Percentiles rank a stretch among this genome's conserved stretches.
phyloP scores from a whole-genome alignment of 2,113 vertebrate genomes.

The Dascyllus trimaculatus region DNA sequence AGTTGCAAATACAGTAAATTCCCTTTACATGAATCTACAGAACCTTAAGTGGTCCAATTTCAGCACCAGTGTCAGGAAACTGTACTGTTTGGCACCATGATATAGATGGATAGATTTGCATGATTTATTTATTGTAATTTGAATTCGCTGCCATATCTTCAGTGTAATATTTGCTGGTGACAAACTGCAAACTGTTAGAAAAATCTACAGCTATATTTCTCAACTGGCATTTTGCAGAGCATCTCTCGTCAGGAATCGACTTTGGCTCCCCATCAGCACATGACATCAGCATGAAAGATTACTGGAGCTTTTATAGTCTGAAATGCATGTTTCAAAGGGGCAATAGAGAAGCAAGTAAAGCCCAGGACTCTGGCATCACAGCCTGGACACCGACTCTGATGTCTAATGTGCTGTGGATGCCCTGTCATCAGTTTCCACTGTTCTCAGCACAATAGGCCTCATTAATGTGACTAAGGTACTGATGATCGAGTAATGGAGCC shows the following conservation, averaged over 20 bases:
- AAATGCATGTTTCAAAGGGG: slow-evolving; percentile 8
- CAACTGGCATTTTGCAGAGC: no score
- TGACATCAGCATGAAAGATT: slow-evolving; percentile 29
- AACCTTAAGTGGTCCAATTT: neutral
- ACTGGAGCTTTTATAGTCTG: slow-evolving; percentile 3
- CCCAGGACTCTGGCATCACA: neutral
- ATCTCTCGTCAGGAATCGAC: no score
- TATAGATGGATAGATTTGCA: no score
- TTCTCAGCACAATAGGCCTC: slow-evolving; percentile 36
- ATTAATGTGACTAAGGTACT: slow-evolving; percentile 35
- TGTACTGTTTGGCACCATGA: neutral
- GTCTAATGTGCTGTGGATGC: slow-evolving; percentile 11
- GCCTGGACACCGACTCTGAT: neutral
- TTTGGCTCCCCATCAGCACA: no score
- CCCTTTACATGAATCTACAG: neutral
- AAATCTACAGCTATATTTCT: no score
- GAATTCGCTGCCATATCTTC: no score
- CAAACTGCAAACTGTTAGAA: no score
- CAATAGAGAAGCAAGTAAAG: slow-evolving; percentile 4
- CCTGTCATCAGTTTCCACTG: slow-evolving; percentile 23
- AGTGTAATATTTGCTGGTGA: no score
- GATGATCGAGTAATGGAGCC: slow-evolving; percentile 1
- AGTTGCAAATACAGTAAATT: no score
- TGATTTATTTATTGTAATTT: no score
- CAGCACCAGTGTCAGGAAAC: neutral